A percentile compares a stretch with the other conserved stretches of the same genome.
phyloP scores from a whole-genome alignment of 2,113 vertebrate genomes.

The Edolisoma coerulescens region DNA sequence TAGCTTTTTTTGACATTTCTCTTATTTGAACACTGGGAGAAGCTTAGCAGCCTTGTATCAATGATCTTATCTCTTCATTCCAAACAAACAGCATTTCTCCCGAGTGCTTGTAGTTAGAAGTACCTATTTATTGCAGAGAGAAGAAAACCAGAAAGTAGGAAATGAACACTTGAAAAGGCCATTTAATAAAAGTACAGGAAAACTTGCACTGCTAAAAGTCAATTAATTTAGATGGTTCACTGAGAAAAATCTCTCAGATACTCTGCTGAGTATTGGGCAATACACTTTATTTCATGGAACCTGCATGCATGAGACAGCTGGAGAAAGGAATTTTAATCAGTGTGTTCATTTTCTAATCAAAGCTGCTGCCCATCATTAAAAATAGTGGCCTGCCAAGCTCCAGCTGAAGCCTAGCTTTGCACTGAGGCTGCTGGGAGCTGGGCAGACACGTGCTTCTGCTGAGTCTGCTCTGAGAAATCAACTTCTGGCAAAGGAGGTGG shows the following conservation, averaged over 20 bases:
- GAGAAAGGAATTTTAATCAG: neutral
- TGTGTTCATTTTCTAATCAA: neutral
- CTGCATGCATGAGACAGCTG: neutral
- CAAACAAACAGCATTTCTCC: neutral
- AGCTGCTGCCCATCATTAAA: neutral
- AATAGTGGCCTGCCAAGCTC: neutral
- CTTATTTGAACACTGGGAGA: neutral
- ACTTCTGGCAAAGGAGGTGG: neutral
- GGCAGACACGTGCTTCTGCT: neutral
- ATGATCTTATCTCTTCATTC: neutral
- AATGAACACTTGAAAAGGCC: neutral
- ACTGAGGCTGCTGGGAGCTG: neutral
- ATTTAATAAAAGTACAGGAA: neutral
- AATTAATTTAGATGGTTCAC: neutral
- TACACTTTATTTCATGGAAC: neutral
- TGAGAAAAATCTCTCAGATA: neutral
- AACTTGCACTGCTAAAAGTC: neutral
- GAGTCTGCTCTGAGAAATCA: neutral
- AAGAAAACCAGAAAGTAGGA: neutral
- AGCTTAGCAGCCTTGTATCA: neutral
- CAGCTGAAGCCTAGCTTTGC: neutral
- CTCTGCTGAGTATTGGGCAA: neutral
- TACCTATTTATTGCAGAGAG: neutral
- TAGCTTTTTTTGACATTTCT: neutral
- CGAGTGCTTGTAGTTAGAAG: neutral